Conservation (phyloP, 2,888 invertebrate genomes). For the Exephanes ischioxanthus region DNA sequence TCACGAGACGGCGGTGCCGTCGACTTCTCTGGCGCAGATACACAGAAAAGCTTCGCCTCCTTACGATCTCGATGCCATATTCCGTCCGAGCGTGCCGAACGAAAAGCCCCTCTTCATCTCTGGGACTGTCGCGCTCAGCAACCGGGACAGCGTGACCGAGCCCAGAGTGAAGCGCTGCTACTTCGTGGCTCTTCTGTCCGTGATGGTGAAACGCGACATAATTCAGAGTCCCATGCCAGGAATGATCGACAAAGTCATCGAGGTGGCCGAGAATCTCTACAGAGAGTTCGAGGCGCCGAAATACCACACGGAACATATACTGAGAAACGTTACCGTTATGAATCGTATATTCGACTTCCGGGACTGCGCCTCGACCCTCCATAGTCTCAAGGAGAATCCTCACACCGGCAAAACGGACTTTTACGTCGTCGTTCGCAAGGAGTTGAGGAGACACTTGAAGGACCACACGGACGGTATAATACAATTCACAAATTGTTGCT, state of each 20-base stretch:
- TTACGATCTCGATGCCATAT: conserved; percentile 76
- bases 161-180: conserved; percentile 81
- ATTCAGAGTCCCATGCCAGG: conserved; percentile 78
- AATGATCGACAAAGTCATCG: conserved; percentile 80
- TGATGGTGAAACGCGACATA: conserved; percentile 81
- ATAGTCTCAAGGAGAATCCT: conserved; percentile 70
- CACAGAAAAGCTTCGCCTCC: conserved; percentile 71
- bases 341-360: conserved; percentile 81
- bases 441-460: conserved; percentile 76
- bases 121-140: conserved; percentile 76
- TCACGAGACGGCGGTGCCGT: conserved; percentile 76
- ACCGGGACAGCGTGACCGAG: conserved; percentile 77
- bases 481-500: conserved; percentile 82
- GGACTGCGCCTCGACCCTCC: conserved; percentile 75
- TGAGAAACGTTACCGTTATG: conserved; percentile 79
- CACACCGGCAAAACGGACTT: conserved; percentile 71
- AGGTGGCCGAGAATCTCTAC: conserved; percentile 78
- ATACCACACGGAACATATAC: conserved; percentile 79
- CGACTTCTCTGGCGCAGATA: conserved; percentile 75
- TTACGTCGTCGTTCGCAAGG: conserved; percentile 71
- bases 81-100: conserved; percentile 70
- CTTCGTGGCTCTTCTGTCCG: conserved; percentile 79
- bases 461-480: conserved; percentile 77
- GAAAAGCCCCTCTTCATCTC: conserved; percentile 77
- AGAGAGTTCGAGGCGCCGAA: conserved; percentile 76